Base-by-base conservation (phyloP, 2,888 invertebrate species). In the Hartigia nigra region DNA sequence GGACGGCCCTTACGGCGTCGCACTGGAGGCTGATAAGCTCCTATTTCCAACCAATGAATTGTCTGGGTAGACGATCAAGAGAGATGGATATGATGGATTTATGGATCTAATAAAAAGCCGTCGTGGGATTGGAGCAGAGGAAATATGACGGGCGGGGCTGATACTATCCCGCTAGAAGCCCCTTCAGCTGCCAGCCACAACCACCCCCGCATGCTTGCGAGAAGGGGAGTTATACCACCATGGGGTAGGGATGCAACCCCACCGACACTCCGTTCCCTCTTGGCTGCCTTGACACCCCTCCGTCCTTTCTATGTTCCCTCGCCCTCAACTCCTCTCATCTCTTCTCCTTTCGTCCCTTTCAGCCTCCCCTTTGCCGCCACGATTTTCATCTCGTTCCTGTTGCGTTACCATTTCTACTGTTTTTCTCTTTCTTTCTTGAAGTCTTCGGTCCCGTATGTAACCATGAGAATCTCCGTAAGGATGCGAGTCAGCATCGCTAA, bases 71-170 rank as follows among this genome's bases (percentile, higher is more conserved):
- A 78, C 78, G 80, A 81, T 76, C 78, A 84, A 83, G 82, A 86
- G 85, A 87, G 86, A 87, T 86, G 92, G 94, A 94, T 94, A 94
- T 95, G 94, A 95, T 94, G 94, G 94, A 96, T 95, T 95, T 96
- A 96, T 95, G 95, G 95, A 95, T 95, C 95, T 95, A 95, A 95
- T 92, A 92, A 92, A 92, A 91, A 88, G 90, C 86, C 83, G 87
- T 84, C 85, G 86, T 87, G 88, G 90, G 89, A 92, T 92, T 92
- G 92, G 92, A 88, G 87, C 88, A 86, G 86, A 85, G 83, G 88
- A 90, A 91, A 90, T 91, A 91, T 91, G 91, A 91, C 91, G 91
- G 91, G 91, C 91, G 91, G 91, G 88, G 90, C 91, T 86, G 32
- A 31, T 32, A 31, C 12, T 32, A 55, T 23, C 83, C 39, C 86